Conservation (phyloP, 2,888 invertebrate genomes). For the Malacosoma neustria region DNA sequence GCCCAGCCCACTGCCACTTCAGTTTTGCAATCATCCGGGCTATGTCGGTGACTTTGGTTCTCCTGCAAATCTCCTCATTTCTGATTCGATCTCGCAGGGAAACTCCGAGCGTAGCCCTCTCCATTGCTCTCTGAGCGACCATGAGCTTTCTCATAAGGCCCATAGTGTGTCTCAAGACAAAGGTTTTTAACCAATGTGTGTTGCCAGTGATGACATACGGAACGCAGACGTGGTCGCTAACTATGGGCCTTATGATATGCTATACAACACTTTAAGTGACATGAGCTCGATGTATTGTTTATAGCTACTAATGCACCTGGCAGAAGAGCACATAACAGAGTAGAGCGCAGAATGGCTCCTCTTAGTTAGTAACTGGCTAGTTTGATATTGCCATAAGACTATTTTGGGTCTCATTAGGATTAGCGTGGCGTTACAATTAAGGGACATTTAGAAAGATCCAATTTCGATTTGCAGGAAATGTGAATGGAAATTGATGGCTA, state of each 20-base stretch:
- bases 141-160: too few relatives aligned
- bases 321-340: slow-evolving; percentile 17
- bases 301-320: slow-evolving; percentile 20
- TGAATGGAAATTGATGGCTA: slow-evolving; percentile 18
- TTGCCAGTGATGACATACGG: too few relatives aligned
- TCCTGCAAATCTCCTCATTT: too few relatives aligned
- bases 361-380: slow-evolving; percentile 17
- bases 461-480: slow-evolving; percentile 17
- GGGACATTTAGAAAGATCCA: slow-evolving; percentile 17
- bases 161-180: too few relatives aligned
- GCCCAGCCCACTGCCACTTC: too few relatives aligned
- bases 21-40: too few relatives aligned
- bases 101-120: too few relatives aligned
- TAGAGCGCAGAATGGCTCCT: slow-evolving; percentile 19
- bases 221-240: too few relatives aligned
- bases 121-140: too few relatives aligned
- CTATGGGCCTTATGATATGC: slow-evolving; percentile 16
- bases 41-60: too few relatives aligned
- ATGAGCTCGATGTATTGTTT: slow-evolving; percentile 17
- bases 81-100: too few relatives aligned
- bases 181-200: too few relatives aligned
- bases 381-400: slow-evolving; percentile 17
- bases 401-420: slow-evolving; percentile 20
- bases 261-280: slow-evolving; percentile 17
- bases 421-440: slow-evolving; percentile 15